Evolutionary conservation across 2,888 invertebrate genomes (phyloP).

Genomic region (Caenorhabditis imperialis): DNA sequence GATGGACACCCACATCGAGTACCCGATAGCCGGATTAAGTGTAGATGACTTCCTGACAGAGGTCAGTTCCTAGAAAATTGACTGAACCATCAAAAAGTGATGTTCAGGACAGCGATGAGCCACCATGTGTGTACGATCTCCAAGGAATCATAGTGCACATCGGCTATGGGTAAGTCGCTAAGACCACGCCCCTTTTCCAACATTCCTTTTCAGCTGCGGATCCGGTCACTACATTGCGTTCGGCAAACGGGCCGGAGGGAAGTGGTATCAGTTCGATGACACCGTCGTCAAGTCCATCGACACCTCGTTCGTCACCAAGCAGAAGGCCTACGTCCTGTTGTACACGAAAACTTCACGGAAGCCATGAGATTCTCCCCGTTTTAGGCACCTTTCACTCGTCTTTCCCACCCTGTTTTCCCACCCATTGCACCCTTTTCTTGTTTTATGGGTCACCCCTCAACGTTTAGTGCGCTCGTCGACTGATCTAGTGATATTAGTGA

Average conservation of each 20-base stretch:
- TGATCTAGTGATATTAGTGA: too few species aligned
- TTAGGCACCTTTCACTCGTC: constrained; percentile 13
- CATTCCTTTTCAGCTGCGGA: constrained; percentile 83
- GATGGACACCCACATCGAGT: constrained; percentile 86
- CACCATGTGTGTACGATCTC: constrained; percentile 81
- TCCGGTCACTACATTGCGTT: constrained; percentile 90
- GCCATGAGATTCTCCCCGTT: constrained; percentile 2
- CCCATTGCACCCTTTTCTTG: constrained; percentile 8
- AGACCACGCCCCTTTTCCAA: not conserved
- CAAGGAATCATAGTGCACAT: constrained; percentile 88
- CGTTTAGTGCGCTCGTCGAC: too few species aligned
- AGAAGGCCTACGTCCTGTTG: constrained; percentile 89
- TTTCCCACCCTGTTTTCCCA: constrained; percentile 1
- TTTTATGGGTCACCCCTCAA: constrained; percentile 9
- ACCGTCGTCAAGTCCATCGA: constrained; percentile 86
- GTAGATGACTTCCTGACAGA: constrained; percentile 86
- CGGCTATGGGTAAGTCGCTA: constrained; percentile 84
- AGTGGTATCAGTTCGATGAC: constrained; percentile 91
- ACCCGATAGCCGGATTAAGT: constrained; percentile 86
- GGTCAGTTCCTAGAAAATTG: constrained; percentile 81
- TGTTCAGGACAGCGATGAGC: constrained; percentile 36
- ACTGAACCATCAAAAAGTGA: too few species aligned
- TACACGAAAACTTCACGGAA: constrained; percentile 81
- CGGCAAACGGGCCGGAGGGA: constrained; percentile 84
- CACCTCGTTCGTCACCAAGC: constrained; percentile 84